Conservation (phyloP, 2,888 invertebrate species). For the Leptarthrus brevirostris region DNA sequence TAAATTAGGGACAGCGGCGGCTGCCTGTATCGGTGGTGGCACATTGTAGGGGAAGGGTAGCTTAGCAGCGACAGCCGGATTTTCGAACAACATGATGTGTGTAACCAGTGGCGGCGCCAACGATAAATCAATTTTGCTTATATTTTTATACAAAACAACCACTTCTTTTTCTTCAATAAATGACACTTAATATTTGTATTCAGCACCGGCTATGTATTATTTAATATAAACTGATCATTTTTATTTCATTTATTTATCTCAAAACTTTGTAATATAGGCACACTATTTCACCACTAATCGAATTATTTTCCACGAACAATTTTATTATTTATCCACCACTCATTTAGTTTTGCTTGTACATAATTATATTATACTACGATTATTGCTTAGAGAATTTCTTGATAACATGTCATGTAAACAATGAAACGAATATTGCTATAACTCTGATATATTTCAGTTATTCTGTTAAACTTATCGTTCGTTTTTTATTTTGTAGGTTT, state of each 20-base stretch:
- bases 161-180: background rate
- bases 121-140: background rate
- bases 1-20: conserved; percentile 66
- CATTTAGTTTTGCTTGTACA: background rate
- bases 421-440: background rate
- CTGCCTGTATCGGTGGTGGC: conserved; percentile 74
- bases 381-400: background rate
- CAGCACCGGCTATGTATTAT: background rate
- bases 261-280: background rate
- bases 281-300: background rate
- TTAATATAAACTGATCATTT: background rate
- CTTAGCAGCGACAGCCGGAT: conserved; percentile 73
- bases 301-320: conserved; percentile 6
- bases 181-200: background rate
- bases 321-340: background rate
- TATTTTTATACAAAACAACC: background rate
- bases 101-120: conserved; percentile 30
- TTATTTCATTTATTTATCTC: background rate
- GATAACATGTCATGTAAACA: background rate
- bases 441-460: no score
- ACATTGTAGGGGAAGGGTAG: conserved; percentile 78
- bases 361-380: background rate
- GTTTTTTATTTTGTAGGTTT: no score
- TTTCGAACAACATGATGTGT: conserved; percentile 75
- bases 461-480: conserved; percentile 2